Conservation (phyloP, 2,797 vertebrate species). For the Acropternis orthonyx region DNA sequence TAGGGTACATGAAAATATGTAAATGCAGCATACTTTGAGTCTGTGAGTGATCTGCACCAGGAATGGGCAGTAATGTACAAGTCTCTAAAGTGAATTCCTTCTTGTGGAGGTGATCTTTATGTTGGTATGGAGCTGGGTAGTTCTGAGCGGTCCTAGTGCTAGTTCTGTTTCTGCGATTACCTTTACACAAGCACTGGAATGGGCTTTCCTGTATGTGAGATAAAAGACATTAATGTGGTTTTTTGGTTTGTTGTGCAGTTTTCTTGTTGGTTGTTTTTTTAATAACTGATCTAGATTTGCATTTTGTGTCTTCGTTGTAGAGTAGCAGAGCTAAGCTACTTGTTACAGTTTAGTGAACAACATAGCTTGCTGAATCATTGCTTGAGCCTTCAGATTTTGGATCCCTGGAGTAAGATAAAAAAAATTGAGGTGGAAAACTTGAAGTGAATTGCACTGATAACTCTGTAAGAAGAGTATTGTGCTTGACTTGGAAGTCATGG, state of each 20-base stretch:
- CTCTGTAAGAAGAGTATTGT: background rate
- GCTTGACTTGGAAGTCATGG: background rate
- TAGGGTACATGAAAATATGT: background rate
- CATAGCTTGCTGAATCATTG: background rate
- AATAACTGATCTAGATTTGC: background rate
- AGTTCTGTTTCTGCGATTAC: background rate
- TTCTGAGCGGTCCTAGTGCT: background rate
- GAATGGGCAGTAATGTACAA: background rate
- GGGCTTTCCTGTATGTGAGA: background rate
- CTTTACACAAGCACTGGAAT: background rate
- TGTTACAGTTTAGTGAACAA: accelerated
- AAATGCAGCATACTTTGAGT: background rate
- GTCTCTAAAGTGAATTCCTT: background rate
- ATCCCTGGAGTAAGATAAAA: background rate
- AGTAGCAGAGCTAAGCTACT: background rate
- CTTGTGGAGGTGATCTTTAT: background rate
- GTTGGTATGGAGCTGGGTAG: background rate
- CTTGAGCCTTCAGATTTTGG: background rate
- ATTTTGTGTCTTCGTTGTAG: background rate
- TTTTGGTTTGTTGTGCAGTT: background rate
- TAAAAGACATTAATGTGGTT: background rate
- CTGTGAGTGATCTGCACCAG: background rate
- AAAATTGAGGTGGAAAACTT: background rate
- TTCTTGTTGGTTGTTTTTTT: background rate
- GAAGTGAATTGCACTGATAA: background rate